Evolutionary conservation across 2,888 invertebrate species (phyloP), one percentile per base, ranked within the genome.

Genomic region (Drosophila testacea): DNA sequence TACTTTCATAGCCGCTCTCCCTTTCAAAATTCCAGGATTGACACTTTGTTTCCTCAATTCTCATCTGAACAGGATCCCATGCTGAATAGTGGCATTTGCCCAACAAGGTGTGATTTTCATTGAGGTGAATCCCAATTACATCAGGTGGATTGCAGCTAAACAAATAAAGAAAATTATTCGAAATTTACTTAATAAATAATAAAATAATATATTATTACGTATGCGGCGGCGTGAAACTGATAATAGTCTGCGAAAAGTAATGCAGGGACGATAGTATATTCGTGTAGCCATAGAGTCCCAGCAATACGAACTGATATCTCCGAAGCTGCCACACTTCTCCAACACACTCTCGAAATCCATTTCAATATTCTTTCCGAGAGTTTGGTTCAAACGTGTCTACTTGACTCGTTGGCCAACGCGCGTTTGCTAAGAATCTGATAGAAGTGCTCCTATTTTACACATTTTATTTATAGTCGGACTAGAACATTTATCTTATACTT

Each of bases 161-260:
- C 0, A 9, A 41, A 10, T 11, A 28, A 0, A 10, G n/a, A 36
- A 4, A 28, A 22, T 34, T 28, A 22, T 22, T 22, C 4, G 5
- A 50, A 27, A 6, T 7, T n/a, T 32, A 32, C 44, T 30, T 22
- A 46, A 10, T 46, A 11, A 39, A 30, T 4, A 0, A 11, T 1
- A 9, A 42, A 5, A 10, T 34, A 46, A 6, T 30, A 16, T 28
- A 4, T 10, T 11, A 77, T 90, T 86, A 93, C 92, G 90, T 92
- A 81, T 93, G 92, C 4, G 93, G 90, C 0, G 94, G 94, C 11
- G 93, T 92, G 27, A 94, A 92, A 74, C 93, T 93, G 47, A 94
- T 94, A 70, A 94, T 93, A 3, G 94, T 94, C 89, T 94, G 94
- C 7, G 94, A 93, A 81, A 94, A 94, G 85, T 94, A 94, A 80